Base-by-base conservation (phyloP, 2,888 invertebrate species). In the Hydriomena furcata region DNA sequence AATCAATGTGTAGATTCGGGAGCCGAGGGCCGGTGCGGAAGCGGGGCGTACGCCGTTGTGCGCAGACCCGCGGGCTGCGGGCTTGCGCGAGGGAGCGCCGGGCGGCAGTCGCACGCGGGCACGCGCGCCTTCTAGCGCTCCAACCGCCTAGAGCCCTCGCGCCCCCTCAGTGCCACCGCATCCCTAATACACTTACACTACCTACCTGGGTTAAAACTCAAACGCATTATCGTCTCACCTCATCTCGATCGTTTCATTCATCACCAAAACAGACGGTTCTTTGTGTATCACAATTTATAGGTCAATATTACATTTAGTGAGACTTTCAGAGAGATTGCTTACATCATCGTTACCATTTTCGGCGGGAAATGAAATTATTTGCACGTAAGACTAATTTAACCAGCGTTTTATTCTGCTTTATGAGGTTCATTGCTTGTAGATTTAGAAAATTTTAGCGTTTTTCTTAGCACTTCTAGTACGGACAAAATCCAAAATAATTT, bases 21-120 rank as follows among this genome's bases (percentile, higher is more conserved):
- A 67, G 68, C 28, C 67, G 67, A 68, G 66, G 70, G 63, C 68
- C 71, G 75, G 65, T 65, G 69, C 61, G 60, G n/a, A n/a, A n/a
- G 66, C 70, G 65, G 60, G 55, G 30, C 32, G 38, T 60, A 61
- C 28, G 43, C 51, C 38, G 49, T 25, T 4, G 49, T 25, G 55
- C 40, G 30, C 23, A 13, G 38, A 34, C 31, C 55, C 45, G 47
- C 32, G n/a, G n/a, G n/a, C n/a, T n/a, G 42, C 50, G 23, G 63
- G 64, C 17, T 4, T 17, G 17, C 17, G 17, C 17, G 17, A 56
- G 62, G 52, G 62, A 60, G 76, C 76, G 77, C 79, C 77, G 68
- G 64, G 77, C 76, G 76, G 84, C 88, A 86, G 87, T 87, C 79
- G 84, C 85, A 74, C 84, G 84, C 82, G 73, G 76, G 76, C 86